Conservation (phyloP, 1,140 invertebrate genomes). For the Penaeus chinensis region DNA sequence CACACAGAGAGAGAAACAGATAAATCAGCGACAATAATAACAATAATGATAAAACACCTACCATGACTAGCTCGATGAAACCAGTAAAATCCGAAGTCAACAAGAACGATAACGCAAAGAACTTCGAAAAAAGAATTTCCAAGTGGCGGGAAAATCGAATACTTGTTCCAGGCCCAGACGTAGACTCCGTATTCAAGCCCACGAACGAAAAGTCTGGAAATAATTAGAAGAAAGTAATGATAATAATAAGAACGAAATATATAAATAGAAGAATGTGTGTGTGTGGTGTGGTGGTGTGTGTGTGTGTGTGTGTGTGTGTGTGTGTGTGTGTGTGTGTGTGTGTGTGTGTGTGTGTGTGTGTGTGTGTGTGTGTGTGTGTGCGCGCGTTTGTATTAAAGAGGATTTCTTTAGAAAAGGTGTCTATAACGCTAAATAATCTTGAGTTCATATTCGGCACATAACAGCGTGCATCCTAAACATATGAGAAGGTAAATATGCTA, state of each 20-base stretch:
- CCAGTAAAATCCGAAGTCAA: slow-evolving; percentile 72
- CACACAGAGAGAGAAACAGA: not conserved
- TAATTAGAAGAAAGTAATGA: not conserved
- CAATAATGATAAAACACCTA: not conserved
- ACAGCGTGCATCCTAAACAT: no score
- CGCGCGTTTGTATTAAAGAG: no score
- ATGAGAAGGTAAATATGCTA: no score
- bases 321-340: no score
- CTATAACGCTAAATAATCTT: no score
- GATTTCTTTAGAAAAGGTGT: no score
- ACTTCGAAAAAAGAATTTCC: slow-evolving; percentile 18
- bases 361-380: no score
- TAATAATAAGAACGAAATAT: not conserved
- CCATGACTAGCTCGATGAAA: slow-evolving; percentile 67
- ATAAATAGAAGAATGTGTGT: not conserved
- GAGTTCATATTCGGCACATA: no score
- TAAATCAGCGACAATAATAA: no score
- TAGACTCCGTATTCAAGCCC: slow-evolving; percentile 38
- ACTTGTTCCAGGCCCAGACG: slow-evolving; percentile 35
- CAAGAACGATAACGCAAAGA: slow-evolving; percentile 65
- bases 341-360: no score
- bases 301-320: no score
- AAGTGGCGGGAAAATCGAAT: slow-evolving; percentile 12
- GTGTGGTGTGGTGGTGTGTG: no score
- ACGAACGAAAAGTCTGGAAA: slow-evolving; percentile 33